Percentiles rank a stretch among this genome's conserved stretches.
Evolutionary conservation across 2,113 vertebrate genomes (phyloP).

Genomic region (Sceloporus tristichus): DNA sequence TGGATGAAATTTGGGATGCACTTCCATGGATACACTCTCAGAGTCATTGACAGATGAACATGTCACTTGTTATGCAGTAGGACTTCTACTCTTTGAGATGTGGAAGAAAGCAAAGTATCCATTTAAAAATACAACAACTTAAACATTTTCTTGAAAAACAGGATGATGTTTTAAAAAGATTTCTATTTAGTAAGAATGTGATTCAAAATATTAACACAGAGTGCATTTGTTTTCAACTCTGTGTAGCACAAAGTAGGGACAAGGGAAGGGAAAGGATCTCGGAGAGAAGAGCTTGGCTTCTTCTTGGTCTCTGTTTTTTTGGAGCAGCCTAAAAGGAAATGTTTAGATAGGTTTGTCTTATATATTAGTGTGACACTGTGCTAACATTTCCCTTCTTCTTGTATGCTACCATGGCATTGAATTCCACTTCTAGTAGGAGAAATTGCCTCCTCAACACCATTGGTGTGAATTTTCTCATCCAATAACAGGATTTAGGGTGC

Average conservation of each 20-base stretch:
- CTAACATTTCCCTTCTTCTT: not conserved
- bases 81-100: not conserved
- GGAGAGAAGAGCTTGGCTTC: not conserved
- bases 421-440: not conserved
- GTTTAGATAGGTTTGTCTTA: not conserved
- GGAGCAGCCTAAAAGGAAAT: not conserved
- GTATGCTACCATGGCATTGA: not conserved
- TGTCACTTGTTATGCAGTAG: not conserved
- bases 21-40: too few species aligned
- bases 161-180: not conserved
- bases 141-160: not conserved
- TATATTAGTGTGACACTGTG: not conserved
- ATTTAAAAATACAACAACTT: not conserved
- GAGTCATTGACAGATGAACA: not conserved
- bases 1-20: too few species aligned
- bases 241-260: not conserved
- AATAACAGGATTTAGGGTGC: not conserved
- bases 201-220: not conserved
- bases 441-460: not conserved
- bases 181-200: not conserved
- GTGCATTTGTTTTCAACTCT: not conserved
- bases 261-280: not conserved
- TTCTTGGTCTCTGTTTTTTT: not conserved
- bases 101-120: not conserved
- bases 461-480: conserved; percentile 13